These are phyloP conservation scores for Oreochromis grahami DNA, from an alignment of 2,797 vertebrate species.

Conservation along the genomic window DNA sequence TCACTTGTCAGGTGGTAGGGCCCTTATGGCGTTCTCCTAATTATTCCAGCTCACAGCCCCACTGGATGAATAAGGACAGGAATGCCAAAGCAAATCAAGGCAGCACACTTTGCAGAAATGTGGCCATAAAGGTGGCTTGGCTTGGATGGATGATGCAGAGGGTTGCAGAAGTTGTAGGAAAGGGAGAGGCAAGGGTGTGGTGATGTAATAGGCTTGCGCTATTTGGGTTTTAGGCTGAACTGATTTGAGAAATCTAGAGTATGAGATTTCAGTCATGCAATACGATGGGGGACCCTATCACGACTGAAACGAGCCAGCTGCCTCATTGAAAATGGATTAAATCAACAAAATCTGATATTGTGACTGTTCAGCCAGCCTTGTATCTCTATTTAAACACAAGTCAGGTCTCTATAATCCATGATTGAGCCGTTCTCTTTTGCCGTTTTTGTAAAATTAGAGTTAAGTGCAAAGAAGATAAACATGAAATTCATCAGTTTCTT, in stretches of 20 bases:
- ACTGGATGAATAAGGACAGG: conserved; percentile 61
- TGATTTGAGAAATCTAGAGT: conserved; percentile 63
- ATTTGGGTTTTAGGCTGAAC: conserved; percentile 55
- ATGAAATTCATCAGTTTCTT: conserved; percentile 19
- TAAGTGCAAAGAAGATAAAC: conserved; percentile 12
- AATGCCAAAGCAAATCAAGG: conserved; percentile 64
- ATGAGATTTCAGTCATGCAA: conserved; percentile 63
- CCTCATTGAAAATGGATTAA: conserved; percentile 54
- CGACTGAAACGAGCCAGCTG: conserved; percentile 31
- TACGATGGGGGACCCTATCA: conserved; percentile 41
- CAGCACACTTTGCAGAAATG: conserved; percentile 46
- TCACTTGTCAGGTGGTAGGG: conserved; percentile 67
- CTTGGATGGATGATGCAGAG: conserved; percentile 23
- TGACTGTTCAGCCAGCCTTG: conserved; percentile 34
- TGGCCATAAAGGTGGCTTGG: conserved; percentile 38
- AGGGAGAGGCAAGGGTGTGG: neutral
- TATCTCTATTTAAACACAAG: conserved; percentile 38
- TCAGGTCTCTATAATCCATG: neutral
- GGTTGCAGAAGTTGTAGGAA: neutral
- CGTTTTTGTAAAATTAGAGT: neutral
- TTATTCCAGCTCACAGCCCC: conserved; percentile 70
- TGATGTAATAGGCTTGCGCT: conserved; percentile 17
- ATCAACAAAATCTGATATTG: conserved; percentile 46
- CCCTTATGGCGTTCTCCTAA: conserved; percentile 69
- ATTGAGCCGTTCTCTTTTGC: neutral